phyloP scores from a whole-genome alignment of 1,140 invertebrate species.

The Lepidotrigona ventralis region DNA sequence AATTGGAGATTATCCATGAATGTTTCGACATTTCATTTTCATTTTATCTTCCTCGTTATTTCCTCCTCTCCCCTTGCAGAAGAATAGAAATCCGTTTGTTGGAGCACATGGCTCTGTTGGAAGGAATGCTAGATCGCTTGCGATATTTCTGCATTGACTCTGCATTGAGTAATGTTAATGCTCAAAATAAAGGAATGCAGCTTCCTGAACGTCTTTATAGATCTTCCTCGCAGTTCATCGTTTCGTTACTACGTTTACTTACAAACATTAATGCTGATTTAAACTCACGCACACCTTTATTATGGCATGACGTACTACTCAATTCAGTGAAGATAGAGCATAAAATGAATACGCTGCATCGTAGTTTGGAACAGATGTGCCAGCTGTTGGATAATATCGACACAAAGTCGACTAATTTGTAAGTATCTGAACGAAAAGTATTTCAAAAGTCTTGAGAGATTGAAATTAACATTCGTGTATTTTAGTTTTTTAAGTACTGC shows the following conservation, averaged over 20 bases:
- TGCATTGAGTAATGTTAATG: slow-evolving; percentile 51
- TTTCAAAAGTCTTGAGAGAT: background rate
- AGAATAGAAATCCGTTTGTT: slow-evolving; percentile 86
- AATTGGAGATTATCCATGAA: background rate
- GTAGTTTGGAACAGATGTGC: slow-evolving; percentile 75
- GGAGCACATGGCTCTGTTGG: slow-evolving; percentile 89
- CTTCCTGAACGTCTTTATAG: slow-evolving; percentile 68
- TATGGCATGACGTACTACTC: slow-evolving; percentile 77
- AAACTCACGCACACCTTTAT: slow-evolving; percentile 57
- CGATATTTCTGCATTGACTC: slow-evolving; percentile 80
- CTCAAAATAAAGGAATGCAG: slow-evolving; percentile 54
- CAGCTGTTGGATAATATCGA: slow-evolving; percentile 73
- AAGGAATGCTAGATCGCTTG: slow-evolving; percentile 88
- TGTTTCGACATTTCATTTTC: background rate
- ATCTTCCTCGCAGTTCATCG: slow-evolving; percentile 65
- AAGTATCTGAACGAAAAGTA: slow-evolving; percentile 48
- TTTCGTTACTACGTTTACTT: slow-evolving; percentile 70
- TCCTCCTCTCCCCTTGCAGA: slow-evolving; percentile 21
- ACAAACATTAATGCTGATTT: slow-evolving; percentile 53
- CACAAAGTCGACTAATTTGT: slow-evolving; percentile 78
- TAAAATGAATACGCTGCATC: slow-evolving; percentile 62
- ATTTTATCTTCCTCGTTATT: background rate
- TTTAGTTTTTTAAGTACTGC: slow-evolving; percentile 94
- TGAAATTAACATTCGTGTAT: slow-evolving; percentile 55
- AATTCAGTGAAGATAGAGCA: slow-evolving; percentile 66